Evolutionary conservation across 1,140 invertebrate species (phyloP).

Genomic region (Aphidius gifuensis): DNA sequence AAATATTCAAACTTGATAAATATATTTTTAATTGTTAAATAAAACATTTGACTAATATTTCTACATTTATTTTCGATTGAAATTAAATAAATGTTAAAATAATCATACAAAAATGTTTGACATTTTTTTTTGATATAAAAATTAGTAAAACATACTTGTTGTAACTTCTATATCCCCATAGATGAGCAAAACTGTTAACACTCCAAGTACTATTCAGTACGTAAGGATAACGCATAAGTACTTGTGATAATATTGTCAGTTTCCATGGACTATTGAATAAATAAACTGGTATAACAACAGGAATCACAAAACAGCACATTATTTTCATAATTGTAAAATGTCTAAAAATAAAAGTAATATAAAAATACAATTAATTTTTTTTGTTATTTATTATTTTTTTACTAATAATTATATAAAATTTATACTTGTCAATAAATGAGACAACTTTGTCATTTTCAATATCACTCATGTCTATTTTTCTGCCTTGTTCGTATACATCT

Average conservation of each 20-base stretch:
- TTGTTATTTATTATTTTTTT: not conserved
- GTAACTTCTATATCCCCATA: conserved; percentile 71
- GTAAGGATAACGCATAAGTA: conserved; percentile 62
- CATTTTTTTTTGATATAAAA: not conserved
- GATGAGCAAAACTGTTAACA: conserved; percentile 76
- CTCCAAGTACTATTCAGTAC: conserved; percentile 72
- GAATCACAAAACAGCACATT: conserved; percentile 70
- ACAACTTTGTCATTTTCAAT: conserved; percentile 72
- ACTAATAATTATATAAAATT: conserved; percentile 19
- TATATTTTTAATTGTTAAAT: too few relatives aligned
- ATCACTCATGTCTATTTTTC: conserved; percentile 75
- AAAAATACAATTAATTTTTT: too few relatives aligned
- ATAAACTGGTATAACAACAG: conserved; percentile 68
- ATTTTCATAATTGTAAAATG: conserved; percentile 71
- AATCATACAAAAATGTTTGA: too few relatives aligned
- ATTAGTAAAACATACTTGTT: conserved; percentile 58
- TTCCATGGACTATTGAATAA: conserved; percentile 61
- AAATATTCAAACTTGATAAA: too few relatives aligned
- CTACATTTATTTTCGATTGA: too few relatives aligned
- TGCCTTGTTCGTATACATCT: conserved; percentile 71
- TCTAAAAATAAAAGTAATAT: conserved; percentile 45
- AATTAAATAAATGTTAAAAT: not conserved
- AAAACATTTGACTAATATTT: too few relatives aligned
- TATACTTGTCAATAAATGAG: conserved; percentile 68
- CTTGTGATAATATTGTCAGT: conserved; percentile 57